Conservation (phyloP, 2,113 vertebrate species). For the Oryzias javanicus region DNA sequence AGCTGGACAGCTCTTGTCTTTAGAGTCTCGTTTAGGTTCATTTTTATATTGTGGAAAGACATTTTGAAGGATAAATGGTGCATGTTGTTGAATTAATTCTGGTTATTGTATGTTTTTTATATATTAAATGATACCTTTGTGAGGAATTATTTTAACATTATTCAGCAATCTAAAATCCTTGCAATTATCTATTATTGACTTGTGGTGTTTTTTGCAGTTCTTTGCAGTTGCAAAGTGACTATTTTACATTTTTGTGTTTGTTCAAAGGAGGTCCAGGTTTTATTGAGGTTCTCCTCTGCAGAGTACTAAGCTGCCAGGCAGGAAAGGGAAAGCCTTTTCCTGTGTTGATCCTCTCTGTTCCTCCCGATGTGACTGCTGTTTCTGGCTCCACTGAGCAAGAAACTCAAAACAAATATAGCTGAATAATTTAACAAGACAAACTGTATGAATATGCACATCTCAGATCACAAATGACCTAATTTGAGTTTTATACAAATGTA, state of each 20-base stretch:
- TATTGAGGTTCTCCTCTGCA: not conserved
- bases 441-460: slow-evolving; percentile 14
- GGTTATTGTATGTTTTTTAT: no score
- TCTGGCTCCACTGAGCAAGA: slow-evolving; percentile 18
- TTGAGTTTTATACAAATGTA: not conserved
- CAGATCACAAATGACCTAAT: slow-evolving; percentile 11
- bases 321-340: slow-evolving; percentile 8
- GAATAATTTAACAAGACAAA: slow-evolving; percentile 42
- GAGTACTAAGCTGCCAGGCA: slow-evolving; percentile 2
- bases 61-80: not conserved
- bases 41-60: not conserved
- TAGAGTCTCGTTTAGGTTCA: not conserved
- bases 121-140: no score
- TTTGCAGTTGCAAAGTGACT: not conserved
- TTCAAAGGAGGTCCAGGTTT: not conserved
- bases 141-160: no score
- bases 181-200: slow-evolving; percentile 17
- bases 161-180: no score
- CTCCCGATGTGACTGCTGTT: slow-evolving; percentile 2
- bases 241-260: not conserved
- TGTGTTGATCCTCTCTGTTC: slow-evolving; percentile 10
- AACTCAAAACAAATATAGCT: slow-evolving; percentile 7
- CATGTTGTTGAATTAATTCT: not conserved
- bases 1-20: no score
- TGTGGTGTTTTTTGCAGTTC: slow-evolving; percentile 44